phyloP scores from a whole-genome alignment of 2,113 vertebrate species.

The Myiopsitta monachus region DNA sequence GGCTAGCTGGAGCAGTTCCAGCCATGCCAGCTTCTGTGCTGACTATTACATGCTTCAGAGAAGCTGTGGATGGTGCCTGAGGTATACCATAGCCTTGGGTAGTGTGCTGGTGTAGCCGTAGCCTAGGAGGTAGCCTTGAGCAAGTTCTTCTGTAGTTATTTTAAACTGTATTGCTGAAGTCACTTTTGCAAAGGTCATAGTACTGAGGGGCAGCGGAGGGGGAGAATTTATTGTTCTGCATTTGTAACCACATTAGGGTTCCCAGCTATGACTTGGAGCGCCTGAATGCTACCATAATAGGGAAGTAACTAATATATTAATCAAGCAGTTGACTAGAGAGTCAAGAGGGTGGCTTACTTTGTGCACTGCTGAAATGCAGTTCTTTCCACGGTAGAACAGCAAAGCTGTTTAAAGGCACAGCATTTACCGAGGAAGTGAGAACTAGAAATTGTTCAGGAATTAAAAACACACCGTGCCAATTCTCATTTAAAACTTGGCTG shows the following conservation, averaged over 20 bases:
- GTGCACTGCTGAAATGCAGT: neutral
- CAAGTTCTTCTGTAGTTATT: neutral
- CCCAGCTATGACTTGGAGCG: neutral
- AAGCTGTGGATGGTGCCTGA: neutral
- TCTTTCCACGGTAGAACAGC: neutral
- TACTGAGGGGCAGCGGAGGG: neutral
- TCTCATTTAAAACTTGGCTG: neutral
- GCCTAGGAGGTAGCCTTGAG: neutral
- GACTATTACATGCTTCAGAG: neutral
- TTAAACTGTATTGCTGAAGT: neutral
- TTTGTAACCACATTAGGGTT: slow-evolving; percentile 44
- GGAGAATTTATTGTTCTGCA: slow-evolving; percentile 21
- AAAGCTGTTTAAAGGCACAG: slow-evolving; percentile 20
- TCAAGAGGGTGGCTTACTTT: neutral
- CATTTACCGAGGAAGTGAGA: neutral
- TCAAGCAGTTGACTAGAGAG: neutral
- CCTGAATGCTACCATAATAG: slow-evolving; percentile 48
- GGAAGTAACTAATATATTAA: slow-evolving; percentile 48
- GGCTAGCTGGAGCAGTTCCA: neutral
- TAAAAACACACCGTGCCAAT: fast-evolving
- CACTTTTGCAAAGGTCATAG: slow-evolving; percentile 18
- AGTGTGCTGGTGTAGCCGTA: neutral
- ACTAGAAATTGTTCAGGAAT: slow-evolving; percentile 5
- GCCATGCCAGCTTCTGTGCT: fast-evolving
- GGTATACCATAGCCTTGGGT: neutral